Conservation (phyloP, 2,797 vertebrate genomes). For the Lagorchestes hirsutus region DNA sequence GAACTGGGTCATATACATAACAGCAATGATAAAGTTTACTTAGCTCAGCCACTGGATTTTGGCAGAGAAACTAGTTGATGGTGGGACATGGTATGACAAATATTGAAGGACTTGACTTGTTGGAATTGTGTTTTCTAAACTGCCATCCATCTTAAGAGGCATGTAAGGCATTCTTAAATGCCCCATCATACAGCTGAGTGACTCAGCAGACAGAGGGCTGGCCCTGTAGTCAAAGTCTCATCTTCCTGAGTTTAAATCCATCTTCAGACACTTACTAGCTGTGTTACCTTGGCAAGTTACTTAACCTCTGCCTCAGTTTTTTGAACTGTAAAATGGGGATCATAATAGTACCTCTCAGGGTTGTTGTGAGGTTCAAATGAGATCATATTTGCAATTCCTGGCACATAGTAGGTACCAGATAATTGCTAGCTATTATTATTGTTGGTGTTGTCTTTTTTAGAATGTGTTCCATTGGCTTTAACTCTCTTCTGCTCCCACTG, state of each 20-base stretch:
- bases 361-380: not conserved
- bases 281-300: not conserved
- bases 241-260: not conserved
- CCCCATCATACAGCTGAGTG: not conserved
- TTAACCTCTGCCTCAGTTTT: not conserved
- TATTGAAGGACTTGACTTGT: not conserved
- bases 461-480: not conserved
- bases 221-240: not conserved
- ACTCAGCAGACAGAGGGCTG: not conserved
- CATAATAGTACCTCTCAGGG: not conserved
- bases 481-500: slow-evolving; percentile 41
- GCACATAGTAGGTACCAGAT: not conserved
- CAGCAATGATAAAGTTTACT: not conserved
- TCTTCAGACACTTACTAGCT: not conserved
- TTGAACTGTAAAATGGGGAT: no score
- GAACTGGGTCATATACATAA: not conserved
- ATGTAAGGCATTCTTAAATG: not conserved
- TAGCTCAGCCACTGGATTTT: not conserved
- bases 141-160: not conserved
- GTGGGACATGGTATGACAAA: not conserved
- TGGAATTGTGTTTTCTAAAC: not conserved
- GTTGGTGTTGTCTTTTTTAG: not conserved
- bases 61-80: not conserved
- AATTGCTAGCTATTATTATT: not conserved
- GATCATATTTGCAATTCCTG: not conserved